Percentiles rank a stretch among this genome's conserved stretches.
phyloP scores from a whole-genome alignment of 2,113 vertebrate species.

The Microcebus jonahi region DNA sequence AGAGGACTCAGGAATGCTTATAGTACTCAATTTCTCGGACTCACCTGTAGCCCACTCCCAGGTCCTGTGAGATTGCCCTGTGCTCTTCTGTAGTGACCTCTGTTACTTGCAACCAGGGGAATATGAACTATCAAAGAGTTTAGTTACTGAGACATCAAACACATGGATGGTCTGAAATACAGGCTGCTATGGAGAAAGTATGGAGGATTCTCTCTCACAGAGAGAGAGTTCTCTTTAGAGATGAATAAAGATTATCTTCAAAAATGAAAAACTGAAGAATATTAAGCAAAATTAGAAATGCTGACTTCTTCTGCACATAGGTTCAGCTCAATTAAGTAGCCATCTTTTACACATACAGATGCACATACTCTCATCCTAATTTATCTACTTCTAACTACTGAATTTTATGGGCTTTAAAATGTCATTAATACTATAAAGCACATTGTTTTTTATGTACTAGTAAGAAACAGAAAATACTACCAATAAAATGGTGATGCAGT shows the following conservation, averaged over 20 bases:
- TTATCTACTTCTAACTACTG: slow-evolving; percentile 1
- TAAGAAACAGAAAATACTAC: neutral
- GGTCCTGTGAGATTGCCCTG: neutral
- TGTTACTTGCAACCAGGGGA: neutral
- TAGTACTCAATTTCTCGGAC: neutral
- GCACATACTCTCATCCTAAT: neutral
- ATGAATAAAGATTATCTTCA: slow-evolving; percentile 25
- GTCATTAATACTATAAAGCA: slow-evolving; percentile 14
- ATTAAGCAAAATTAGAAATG: neutral
- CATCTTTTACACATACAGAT: neutral
- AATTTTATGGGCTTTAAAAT: slow-evolving; percentile 40
- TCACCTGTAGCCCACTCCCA: neutral
- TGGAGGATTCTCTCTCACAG: neutral
- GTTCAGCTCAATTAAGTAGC: slow-evolving; percentile 25
- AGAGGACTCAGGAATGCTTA: too few relatives aligned
- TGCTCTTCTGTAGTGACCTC: neutral
- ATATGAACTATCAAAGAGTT: neutral
- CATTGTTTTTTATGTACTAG: neutral
- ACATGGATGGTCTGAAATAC: neutral
- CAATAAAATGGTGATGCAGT: neutral
- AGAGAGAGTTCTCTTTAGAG: neutral
- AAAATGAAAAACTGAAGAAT: neutral
- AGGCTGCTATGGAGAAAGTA: neutral
- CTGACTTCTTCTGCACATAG: neutral
- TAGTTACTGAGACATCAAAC: neutral